phyloP scores from a whole-genome alignment of 2,113 vertebrate genomes.

The Gallinago paraguaiae region DNA sequence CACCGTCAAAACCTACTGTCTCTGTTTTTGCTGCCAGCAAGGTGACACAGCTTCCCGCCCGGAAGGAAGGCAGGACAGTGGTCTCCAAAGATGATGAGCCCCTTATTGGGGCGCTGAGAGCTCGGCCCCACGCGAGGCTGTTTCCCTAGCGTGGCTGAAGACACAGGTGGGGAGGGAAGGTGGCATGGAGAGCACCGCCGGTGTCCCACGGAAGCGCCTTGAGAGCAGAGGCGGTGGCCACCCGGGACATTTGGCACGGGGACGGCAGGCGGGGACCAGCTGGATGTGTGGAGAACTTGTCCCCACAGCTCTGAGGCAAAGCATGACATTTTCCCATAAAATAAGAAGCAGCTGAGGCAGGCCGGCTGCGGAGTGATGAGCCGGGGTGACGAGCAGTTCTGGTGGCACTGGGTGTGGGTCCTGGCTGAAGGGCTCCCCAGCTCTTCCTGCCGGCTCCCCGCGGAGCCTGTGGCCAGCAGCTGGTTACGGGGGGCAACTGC shows the following conservation, averaged over 20 bases:
- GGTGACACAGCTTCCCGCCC: neutral
- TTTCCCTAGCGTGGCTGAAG: neutral
- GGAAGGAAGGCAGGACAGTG: neutral
- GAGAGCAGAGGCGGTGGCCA: neutral
- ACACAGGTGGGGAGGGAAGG: rapidly evolving
- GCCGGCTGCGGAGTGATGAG: slow-evolving; percentile 19
- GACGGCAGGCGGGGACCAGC: neutral
- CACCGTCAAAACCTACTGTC: neutral
- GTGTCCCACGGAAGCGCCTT: neutral
- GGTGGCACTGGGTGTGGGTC: neutral
- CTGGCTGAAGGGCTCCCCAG: neutral
- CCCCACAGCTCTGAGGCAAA: slow-evolving; percentile 24
- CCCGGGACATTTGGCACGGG: neutral
- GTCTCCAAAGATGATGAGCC: neutral
- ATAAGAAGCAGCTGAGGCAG: slow-evolving; percentile 54
- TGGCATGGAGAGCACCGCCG: rapidly evolving
- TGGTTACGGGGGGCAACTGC: neutral
- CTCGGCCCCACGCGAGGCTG: neutral
- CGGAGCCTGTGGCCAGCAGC: neutral
- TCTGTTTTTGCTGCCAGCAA: neutral
- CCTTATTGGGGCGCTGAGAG: neutral
- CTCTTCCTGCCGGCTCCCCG: neutral
- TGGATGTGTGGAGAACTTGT: neutral
- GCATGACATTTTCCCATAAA: slow-evolving; percentile 39
- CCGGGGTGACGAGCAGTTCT: neutral